A percentile compares a stretch with the other conserved stretches of the same genome.
Evolutionary conservation across 1,140 invertebrate species (phyloP).

Genomic region (Oreohelix idahoensis): DNA sequence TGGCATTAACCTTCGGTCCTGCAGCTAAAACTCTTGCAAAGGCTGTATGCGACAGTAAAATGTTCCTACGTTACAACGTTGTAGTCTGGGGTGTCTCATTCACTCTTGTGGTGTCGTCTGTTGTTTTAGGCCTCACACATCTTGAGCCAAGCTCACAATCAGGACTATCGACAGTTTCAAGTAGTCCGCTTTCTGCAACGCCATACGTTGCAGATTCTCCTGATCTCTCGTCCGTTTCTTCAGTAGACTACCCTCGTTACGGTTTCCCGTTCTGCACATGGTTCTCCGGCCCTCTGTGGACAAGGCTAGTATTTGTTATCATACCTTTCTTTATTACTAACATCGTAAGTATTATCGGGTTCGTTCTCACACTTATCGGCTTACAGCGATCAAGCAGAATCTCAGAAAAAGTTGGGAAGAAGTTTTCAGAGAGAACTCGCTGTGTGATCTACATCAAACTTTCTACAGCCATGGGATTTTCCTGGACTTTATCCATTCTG

Average conservation of each 20-base stretch:
- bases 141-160: background rate
- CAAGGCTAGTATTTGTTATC: background rate
- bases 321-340: background rate
- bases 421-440: background rate
- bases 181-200: too few relatives aligned
- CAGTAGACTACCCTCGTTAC: background rate
- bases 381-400: background rate
- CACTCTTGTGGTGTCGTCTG: background rate
- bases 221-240: background rate
- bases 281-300: background rate
- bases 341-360: background rate
- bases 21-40: too few relatives aligned
- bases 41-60: background rate
- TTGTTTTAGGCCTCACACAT: background rate
- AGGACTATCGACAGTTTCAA: too few relatives aligned
- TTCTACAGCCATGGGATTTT: background rate
- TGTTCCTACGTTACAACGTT: background rate
- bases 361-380: background rate
- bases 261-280: background rate
- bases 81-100: background rate
- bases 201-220: background rate
- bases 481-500: background rate
- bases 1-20: constrained; percentile 4
- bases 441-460: constrained; percentile 8
- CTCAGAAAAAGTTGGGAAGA: background rate